phyloP scores from a whole-genome alignment of 2,113 vertebrate species.

The Phalacrocorax carbo region DNA sequence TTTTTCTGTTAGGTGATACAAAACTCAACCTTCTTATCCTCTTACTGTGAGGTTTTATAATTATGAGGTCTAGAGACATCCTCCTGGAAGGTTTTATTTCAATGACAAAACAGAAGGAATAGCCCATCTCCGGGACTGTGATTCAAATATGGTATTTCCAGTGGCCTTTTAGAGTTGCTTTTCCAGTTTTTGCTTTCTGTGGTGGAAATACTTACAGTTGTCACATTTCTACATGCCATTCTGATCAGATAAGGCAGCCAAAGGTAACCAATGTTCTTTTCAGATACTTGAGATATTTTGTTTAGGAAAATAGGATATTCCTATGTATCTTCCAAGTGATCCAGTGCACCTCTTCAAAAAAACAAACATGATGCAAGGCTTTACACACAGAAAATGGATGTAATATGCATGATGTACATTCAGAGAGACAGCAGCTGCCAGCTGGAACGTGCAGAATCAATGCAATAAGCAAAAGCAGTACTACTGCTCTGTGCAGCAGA shows the following conservation, averaged over 20 bases:
- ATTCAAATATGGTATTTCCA: background rate
- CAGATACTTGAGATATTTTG: background rate
- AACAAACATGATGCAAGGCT: background rate
- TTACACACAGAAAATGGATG: background rate
- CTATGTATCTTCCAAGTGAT: background rate
- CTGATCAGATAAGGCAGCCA: background rate
- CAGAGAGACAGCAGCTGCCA: background rate
- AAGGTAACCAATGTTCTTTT: background rate
- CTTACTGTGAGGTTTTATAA: background rate
- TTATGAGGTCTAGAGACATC: background rate
- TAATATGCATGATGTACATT: background rate
- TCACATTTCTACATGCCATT: background rate
- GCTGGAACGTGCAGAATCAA: background rate
- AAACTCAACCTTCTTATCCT: background rate
- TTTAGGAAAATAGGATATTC: background rate
- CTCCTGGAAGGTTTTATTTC: background rate
- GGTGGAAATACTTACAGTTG: background rate
- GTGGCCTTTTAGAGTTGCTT: background rate
- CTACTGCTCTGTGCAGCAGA: background rate
- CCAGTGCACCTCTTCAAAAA: background rate
- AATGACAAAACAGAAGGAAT: background rate
- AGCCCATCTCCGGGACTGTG: background rate
- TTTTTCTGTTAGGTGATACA: background rate
- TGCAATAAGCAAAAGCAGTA: background rate
- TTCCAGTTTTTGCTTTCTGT: background rate